These are phyloP conservation scores for Napeogenes sylphis DNA, from an alignment of 2,888 invertebrate genomes.

Conservation along the genomic window DNA sequence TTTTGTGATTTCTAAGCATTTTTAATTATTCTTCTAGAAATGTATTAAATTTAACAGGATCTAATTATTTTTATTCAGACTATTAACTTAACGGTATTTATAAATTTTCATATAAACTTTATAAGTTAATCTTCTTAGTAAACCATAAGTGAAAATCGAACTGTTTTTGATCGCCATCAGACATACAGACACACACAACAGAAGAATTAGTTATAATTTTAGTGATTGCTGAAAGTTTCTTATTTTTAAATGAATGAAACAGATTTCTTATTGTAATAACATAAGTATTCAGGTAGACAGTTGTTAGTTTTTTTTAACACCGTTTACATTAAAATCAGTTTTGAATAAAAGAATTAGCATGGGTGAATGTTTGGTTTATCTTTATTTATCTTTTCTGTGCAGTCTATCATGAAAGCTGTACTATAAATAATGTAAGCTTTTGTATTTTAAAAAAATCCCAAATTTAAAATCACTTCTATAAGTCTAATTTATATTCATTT, in stretches of 20 bases:
- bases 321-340: conserved; percentile 18
- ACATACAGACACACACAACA: too few relatives aligned
- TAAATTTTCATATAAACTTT: too few relatives aligned
- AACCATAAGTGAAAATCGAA: too few relatives aligned
- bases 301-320: conserved; percentile 4
- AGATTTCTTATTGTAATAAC: conserved; percentile 16
- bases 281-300: conserved; percentile 13
- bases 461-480: background rate
- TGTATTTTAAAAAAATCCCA: background rate
- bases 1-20: background rate
- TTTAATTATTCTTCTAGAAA: background rate
- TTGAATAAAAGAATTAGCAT: conserved; percentile 11
- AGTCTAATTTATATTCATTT: background rate
- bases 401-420: background rate
- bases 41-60: too few relatives aligned
- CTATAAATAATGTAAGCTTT: background rate
- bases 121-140: too few relatives aligned
- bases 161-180: too few relatives aligned
- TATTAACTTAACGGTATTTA: too few relatives aligned
- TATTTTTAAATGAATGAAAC: conserved; percentile 15
- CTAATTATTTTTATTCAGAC: too few relatives aligned
- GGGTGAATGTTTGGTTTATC: background rate
- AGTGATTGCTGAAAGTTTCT: background rate
- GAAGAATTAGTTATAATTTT: background rate
- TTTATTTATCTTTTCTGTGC: conserved; percentile 1